Percentiles rank a stretch among this genome's conserved stretches.
These are phyloP conservation scores for Campopleginae sp. DNA, from an alignment of 2,888 invertebrate genomes.

Conservation along the genomic window DNA sequence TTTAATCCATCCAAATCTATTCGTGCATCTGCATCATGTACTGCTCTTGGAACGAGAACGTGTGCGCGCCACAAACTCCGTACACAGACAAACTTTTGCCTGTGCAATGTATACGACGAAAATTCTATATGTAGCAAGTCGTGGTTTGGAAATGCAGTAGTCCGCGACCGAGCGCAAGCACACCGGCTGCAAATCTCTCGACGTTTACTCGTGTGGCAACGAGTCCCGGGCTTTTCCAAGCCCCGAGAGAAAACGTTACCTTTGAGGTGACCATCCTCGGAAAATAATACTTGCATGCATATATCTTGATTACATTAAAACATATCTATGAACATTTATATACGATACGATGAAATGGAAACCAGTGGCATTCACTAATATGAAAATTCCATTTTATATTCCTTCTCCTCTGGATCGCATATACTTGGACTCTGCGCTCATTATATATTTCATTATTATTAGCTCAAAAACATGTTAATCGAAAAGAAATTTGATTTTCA, in stretches of 20 bases:
- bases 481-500: too few relatives aligned
- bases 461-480: too few relatives aligned
- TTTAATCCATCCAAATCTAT: constrained; percentile 71
- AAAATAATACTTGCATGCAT: constrained; percentile 14
- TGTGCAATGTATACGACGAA: constrained; percentile 20
- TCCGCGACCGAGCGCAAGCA: constrained; percentile 54
- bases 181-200: constrained; percentile 73
- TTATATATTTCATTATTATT: too few relatives aligned
- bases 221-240: constrained; percentile 61
- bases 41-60: constrained; percentile 30
- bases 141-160: constrained; percentile 55
- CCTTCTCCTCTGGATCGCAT: constrained; percentile 30
- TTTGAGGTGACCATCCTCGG: constrained; percentile 48
- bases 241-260: constrained; percentile 50
- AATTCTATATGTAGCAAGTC: constrained; percentile 17
- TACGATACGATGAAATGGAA: constrained; percentile 4
- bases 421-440: background rate
- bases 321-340: background rate
- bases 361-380: constrained; percentile 33
- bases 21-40: constrained; percentile 73
- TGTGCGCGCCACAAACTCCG: constrained; percentile 49
- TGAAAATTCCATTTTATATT: constrained; percentile 40
- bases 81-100: constrained; percentile 12
- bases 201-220: constrained; percentile 72
- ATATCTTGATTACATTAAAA: background rate